phyloP scores from a whole-genome alignment of 37 sponge, comb jelly and placozoan genomes.

The Theonella swinhoei region DNA sequence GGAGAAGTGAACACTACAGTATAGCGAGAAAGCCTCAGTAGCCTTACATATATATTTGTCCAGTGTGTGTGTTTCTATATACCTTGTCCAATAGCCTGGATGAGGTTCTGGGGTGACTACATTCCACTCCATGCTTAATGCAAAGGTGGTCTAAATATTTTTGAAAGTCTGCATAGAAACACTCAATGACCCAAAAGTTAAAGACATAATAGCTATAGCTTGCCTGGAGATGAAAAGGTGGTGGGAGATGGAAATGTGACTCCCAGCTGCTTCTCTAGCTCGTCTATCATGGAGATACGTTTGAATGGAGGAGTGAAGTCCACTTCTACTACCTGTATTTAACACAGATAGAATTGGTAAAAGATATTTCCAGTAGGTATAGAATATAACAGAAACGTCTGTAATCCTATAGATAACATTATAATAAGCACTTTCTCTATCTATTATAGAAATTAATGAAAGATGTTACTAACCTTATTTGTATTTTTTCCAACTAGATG shows the following conservation, averaged over 20 bases:
- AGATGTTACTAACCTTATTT: background rate
- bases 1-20: too few species aligned
- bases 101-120: constrained; percentile 87
- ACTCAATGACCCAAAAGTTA: background rate
- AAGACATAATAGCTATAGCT: constrained; percentile 3
- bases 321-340: background rate
- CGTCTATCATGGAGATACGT: background rate
- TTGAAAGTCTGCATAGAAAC: constrained; percentile 30
- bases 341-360: background rate
- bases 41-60: too few species aligned
- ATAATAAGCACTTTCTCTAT: too few species aligned
- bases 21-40: too few species aligned
- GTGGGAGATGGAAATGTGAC: background rate
- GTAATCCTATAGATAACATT: too few species aligned
- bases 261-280: background rate
- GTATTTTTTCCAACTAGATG: background rate
- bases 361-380: too few species aligned
- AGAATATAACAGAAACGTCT: too few species aligned
- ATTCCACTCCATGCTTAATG: constrained; percentile 85
- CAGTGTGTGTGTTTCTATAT: too few species aligned
- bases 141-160: constrained; percentile 89
- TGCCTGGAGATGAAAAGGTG: background rate
- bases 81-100: constrained; percentile 96
- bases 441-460: too few species aligned
- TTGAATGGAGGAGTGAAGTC: background rate